Evolutionary conservation across 2,888 invertebrate species (phyloP), one percentile per base, ranked within the genome.

Genomic region (Phyllotreta striolata): DNA sequence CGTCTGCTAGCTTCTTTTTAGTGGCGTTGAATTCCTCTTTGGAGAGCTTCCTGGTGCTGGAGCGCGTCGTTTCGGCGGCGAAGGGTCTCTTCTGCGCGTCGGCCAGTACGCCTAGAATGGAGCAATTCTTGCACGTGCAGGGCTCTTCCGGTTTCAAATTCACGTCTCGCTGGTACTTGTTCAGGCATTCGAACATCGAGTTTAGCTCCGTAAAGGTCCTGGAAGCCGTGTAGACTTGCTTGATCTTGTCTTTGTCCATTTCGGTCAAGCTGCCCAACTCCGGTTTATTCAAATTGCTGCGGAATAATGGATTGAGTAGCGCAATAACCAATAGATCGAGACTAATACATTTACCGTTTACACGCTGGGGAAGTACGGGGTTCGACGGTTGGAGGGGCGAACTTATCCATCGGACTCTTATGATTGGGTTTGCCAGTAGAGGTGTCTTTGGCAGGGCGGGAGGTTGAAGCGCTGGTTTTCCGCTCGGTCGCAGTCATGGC

Each of bases 51-150:
- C 55, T 64, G 13, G 41, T 6, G 10, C 6, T 43, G 0, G 9
- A 37, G 7, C 24, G n/a, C 3, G 66, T 62, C 1, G 64, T 59
- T 62, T 74, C 74, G 3, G 71, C 67, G 6, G 78, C 72, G 39
- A 79, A 74, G 0, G 81, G 81, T 13, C 74, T 72, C 60, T 81
- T 81, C 54, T 80, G 80, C 0, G 80, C 79, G 65, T 81, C 81
- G 0, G 75, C 72, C 34, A 81, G 64, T 3, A 81, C 72, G 3
- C 80, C 79, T 1, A 81, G 73, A 63, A 80, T 76, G 0, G 79
- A 80, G 63, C 81, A 81, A 64, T 81, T 80, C 66, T 79, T 77
- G 62, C 81, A 81, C 10, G 75, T 59, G 64, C 81, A 81, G 1
- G 80, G 80, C 6, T 71, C 69, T 6, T 77, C 73, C 8, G 72